Conservation (phyloP, 30 jellyfish, hydroid and myxozoan genomes). For the Hydractinia symbiolongicarpus region DNA sequence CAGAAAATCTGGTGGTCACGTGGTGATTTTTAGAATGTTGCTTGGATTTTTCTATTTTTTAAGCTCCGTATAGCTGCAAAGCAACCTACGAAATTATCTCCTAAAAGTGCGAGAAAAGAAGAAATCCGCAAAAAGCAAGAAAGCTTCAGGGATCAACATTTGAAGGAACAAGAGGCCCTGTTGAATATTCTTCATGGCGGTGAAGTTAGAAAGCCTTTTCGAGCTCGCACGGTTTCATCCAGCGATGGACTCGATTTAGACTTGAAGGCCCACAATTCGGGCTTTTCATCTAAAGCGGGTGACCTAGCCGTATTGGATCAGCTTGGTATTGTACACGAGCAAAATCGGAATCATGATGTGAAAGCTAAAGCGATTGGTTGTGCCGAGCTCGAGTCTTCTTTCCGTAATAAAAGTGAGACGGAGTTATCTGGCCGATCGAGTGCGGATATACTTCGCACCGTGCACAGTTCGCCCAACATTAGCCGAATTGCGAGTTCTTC, state of each 20-base stretch:
- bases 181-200: constrained; percentile 19
- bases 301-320: constrained; percentile 22
- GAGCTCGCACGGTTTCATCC: constrained; percentile 21
- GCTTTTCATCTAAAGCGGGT: constrained; percentile 19
- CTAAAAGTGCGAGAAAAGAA: not conserved
- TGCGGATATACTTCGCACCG: constrained; percentile 7
- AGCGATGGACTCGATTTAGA: not conserved
- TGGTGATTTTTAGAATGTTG: too few relatives aligned
- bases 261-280: not conserved
- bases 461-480: not conserved
- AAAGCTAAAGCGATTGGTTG: constrained; percentile 33
- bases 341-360: not conserved
- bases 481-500: not conserved
- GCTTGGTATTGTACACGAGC: constrained; percentile 19
- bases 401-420: not conserved
- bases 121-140: not conserved
- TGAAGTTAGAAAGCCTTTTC: not conserved
- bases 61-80: too few relatives aligned
- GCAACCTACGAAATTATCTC: not conserved
- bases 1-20: too few relatives aligned
- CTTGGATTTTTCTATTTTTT: too few relatives aligned
- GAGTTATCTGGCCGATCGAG: not conserved
- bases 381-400: constrained; percentile 35
- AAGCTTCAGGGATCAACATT: not conserved
- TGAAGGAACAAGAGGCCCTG: not conserved